Evolutionary conservation across 2,888 invertebrate genomes (phyloP).

Genomic region (Tipula confusa): DNA sequence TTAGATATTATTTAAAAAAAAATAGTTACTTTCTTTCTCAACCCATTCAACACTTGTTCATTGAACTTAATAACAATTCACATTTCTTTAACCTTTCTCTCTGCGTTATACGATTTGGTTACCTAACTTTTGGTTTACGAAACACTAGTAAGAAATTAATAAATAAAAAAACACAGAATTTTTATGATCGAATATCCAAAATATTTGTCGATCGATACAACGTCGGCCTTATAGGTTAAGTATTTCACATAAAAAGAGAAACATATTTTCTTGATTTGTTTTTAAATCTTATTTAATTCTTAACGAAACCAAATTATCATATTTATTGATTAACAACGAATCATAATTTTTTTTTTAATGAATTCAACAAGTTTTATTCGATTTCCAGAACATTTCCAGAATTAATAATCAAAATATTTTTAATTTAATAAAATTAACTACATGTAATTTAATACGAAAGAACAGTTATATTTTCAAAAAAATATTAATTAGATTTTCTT

Average conservation of each 20-base stretch:
- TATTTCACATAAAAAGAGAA: background rate
- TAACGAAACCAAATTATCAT: background rate
- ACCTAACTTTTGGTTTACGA: background rate
- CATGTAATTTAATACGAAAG: too few species aligned
- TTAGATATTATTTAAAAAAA: background rate
- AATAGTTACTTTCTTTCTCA: background rate
- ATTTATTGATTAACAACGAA: background rate
- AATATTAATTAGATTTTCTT: too few species aligned
- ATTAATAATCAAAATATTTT: too few species aligned
- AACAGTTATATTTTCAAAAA: too few species aligned
- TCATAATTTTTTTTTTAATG: background rate
- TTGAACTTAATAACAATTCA: background rate
- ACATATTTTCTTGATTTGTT: background rate
- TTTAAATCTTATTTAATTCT: background rate
- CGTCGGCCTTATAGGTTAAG: background rate
- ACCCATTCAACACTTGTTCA: conserved; percentile 5
- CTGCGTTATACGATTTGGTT: background rate
- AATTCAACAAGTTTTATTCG: background rate
- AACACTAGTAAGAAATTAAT: background rate
- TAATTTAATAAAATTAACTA: background rate
- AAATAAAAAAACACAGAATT: background rate
- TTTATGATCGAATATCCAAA: background rate
- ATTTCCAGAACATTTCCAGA: too few species aligned
- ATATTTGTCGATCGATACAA: background rate
- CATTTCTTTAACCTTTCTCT: conserved; percentile 20